Conservation (phyloP, 1,140 invertebrate genomes). For the Pectinophora gossypiella region DNA sequence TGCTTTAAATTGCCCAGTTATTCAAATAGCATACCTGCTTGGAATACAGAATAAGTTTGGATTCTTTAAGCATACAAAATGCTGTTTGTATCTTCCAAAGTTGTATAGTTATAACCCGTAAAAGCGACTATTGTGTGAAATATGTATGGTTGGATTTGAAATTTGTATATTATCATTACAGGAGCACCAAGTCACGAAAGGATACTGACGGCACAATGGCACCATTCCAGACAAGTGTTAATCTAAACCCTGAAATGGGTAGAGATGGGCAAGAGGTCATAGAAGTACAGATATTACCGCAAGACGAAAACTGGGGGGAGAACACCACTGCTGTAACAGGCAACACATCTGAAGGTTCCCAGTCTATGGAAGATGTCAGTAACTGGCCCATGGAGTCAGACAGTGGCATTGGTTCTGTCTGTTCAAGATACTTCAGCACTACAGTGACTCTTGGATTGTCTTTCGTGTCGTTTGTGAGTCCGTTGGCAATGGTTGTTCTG, state of each 20-base stretch:
- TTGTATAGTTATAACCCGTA: too few species aligned
- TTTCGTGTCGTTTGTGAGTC: constrained; percentile 91
- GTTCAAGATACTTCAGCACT: constrained; percentile 87
- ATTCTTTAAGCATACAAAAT: too few species aligned
- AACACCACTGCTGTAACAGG: constrained; percentile 98
- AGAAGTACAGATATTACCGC: constrained; percentile 93
- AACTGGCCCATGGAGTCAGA: constrained; percentile 87
- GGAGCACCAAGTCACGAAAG: constrained; percentile 70
- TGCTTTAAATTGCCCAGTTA: too few species aligned
- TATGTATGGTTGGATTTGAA: too few species aligned
- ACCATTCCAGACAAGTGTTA: constrained; percentile 88
- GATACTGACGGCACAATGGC: constrained; percentile 78
- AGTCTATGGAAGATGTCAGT: constrained; percentile 93
- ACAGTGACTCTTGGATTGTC: constrained; percentile 86
- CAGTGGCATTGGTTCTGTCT: constrained; percentile 82
- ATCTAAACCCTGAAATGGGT: constrained; percentile 81
- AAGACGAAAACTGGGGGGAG: constrained; percentile 99
- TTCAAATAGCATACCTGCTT: too few species aligned
- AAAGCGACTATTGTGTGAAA: too few species aligned
- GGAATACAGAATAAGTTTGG: too few species aligned
- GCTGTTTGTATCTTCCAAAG: too few species aligned
- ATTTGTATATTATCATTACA: too few species aligned
- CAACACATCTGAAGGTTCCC: constrained; percentile 95
- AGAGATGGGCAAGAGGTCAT: constrained; percentile 88
- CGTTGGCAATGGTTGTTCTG: constrained; percentile 94